phyloP scores from a whole-genome alignment of 2,113 vertebrate genomes.

The Platichthys stellatus region DNA sequence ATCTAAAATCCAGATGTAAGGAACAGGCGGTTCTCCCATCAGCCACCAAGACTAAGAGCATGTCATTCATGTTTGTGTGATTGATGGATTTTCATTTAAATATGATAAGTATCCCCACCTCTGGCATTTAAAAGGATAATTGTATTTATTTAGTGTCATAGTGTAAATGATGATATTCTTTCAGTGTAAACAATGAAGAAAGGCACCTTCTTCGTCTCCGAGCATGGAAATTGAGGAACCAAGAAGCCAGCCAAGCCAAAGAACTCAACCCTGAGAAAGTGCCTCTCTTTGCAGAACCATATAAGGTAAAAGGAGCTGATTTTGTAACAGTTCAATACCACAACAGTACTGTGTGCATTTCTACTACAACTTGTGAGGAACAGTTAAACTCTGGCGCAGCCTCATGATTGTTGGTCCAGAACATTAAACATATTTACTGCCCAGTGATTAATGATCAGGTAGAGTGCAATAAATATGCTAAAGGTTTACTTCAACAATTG shows the following conservation, averaged over 20 bases:
- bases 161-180: not conserved
- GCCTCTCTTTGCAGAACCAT: conserved; percentile 92
- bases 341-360: not conserved
- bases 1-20: not conserved
- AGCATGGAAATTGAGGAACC: conserved; percentile 90
- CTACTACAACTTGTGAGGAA: too few relatives aligned
- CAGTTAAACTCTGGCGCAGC: too few relatives aligned
- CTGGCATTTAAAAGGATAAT: not conserved
- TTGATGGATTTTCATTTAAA: not conserved
- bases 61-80: not conserved
- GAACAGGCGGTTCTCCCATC: not conserved
- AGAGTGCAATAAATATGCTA: too few relatives aligned
- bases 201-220: conserved; percentile 91
- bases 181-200: conserved; percentile 88
- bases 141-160: not conserved
- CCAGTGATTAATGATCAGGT: too few relatives aligned
- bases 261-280: conserved; percentile 80
- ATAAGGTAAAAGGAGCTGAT: conserved; percentile 86
- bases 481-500: too few relatives aligned
- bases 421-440: too few relatives aligned
- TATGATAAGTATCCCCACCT: not conserved
- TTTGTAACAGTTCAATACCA: not conserved
- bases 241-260: conserved; percentile 87
- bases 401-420: too few relatives aligned
- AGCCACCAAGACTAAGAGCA: not conserved